Evolutionary conservation across 2,797 vertebrate genomes (phyloP), one percentile per base, ranked within the genome.

Genomic region (Pyrrhura leucotis): DNA sequence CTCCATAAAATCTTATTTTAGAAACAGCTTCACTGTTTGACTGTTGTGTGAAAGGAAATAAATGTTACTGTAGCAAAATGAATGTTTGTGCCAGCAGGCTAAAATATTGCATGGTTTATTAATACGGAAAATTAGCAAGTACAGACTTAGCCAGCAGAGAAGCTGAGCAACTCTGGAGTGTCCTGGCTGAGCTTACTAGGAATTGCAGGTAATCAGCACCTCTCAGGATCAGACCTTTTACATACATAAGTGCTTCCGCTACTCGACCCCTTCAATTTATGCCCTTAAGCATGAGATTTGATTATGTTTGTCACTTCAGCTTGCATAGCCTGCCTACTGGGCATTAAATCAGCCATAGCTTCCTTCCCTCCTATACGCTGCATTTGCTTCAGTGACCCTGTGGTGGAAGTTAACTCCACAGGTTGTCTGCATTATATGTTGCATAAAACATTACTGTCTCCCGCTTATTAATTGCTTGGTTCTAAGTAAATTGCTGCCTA

Each of bases 251-350:
- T 83, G 58, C 76, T 94, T 85, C 87, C 35, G 50, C 78, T 78
- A 47, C 42, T 80, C 90, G 94, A 47, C 62, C 85, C 85, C 89
- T 96, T 91, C 87, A 91, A 81, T 94, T 96, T 93, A 92, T 92
- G 87, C 92, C 92, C 87, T 86, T 93, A 94, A 96, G 95, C 87
- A 81, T 85, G 76, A 92, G 89, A 96, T 95, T 96, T 94, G 95
- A 96, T 96, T 95, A 91, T 75, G 87, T 93, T 96, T 94, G 93
- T 93, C 93, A 54, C 87, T 89, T 81, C 73, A 69, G 81, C 50
- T 92, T 88, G 82, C 47, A 1, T 40, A 85, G 90, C 61, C 50
- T 71, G 81, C 88, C 90, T 88, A 78, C 78, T 17, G 81, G 93
- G 85, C 82, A 92, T 92, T 97, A 94, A 96, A 95, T 94, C 76